A percentile compares a stretch with the other conserved stretches of the same genome.
phyloP scores from a whole-genome alignment of 1,140 invertebrate species.

The Agrypnia vestita region DNA sequence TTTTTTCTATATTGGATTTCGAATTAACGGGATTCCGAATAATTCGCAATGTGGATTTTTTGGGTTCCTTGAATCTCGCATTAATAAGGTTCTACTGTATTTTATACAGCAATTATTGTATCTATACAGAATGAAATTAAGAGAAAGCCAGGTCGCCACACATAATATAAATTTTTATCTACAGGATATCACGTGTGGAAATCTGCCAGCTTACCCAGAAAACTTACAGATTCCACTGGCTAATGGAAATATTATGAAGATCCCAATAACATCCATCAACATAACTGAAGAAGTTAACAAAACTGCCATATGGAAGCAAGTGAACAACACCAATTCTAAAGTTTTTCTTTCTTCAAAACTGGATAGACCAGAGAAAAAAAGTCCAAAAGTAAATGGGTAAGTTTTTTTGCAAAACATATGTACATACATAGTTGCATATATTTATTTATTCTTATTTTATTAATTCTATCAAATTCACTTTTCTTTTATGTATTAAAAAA shows the following conservation, averaged over 20 bases:
- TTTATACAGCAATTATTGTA: no score
- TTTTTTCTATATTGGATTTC: no score
- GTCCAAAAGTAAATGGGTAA: constrained; percentile 68
- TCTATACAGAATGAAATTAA: no score
- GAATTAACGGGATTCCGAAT: no score
- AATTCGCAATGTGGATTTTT: no score
- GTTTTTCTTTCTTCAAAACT: constrained; percentile 43
- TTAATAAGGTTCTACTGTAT: no score
- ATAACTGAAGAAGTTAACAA: constrained; percentile 95
- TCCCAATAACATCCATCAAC: constrained; percentile 90
- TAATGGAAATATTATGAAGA: constrained; percentile 94
- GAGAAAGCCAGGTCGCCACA: not conserved
- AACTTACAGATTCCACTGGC: constrained; percentile 91
- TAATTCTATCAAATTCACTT: no score
- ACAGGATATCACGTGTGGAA: constrained; percentile 57
- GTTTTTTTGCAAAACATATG: constrained; percentile 23
- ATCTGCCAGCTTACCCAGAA: constrained; percentile 69
- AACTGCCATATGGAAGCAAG: constrained; percentile 94
- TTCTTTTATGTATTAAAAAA: no score
- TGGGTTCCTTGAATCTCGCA: no score
- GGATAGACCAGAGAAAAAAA: constrained; percentile 64
- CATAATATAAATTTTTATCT: constrained; percentile 27
- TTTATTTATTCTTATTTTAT: no score
- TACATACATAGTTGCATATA: no score
- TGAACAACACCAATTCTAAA: constrained; percentile 75